phyloP scores from a whole-genome alignment of 1,140 invertebrate genomes.

The Meloidogyne chitwoodi region DNA sequence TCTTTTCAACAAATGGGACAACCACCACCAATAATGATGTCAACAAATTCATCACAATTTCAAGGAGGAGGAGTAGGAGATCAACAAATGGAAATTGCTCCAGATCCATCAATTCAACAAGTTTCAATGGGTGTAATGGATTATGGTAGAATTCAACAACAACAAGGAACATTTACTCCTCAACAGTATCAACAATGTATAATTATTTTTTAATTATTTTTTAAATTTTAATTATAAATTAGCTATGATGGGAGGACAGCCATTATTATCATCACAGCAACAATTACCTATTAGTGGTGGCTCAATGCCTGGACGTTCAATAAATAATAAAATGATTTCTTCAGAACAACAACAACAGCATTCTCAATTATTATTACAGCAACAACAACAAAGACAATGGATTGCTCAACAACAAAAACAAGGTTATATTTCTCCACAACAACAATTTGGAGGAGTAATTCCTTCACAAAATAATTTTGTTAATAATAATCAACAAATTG shows the following conservation, averaged over 20 bases:
- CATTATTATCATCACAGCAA: not conserved
- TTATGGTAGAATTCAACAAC: not conserved
- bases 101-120: not conserved
- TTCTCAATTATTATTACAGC: not conserved
- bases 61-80: not conserved
- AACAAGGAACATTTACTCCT: not conserved
- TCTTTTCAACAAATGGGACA: constrained; percentile 9
- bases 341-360: not conserved
- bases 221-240: not conserved
- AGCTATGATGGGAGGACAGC: constrained; percentile 1
- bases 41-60: not conserved
- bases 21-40: constrained; percentile 8
- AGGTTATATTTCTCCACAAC: not conserved
- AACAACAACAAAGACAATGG: constrained; percentile 16
- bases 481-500: constrained; percentile 19
- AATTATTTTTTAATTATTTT: not conserved
- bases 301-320: not conserved
- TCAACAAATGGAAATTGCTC: constrained; percentile 1
- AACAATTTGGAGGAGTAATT: not conserved
- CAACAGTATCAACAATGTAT: constrained; percentile 14
- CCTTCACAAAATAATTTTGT: not conserved
- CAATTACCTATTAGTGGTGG: not conserved
- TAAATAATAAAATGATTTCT: not conserved
- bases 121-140: not conserved
- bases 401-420: not conserved